Conservation (phyloP, 1,140 invertebrate genomes). For the Cotesia glomerata region DNA sequence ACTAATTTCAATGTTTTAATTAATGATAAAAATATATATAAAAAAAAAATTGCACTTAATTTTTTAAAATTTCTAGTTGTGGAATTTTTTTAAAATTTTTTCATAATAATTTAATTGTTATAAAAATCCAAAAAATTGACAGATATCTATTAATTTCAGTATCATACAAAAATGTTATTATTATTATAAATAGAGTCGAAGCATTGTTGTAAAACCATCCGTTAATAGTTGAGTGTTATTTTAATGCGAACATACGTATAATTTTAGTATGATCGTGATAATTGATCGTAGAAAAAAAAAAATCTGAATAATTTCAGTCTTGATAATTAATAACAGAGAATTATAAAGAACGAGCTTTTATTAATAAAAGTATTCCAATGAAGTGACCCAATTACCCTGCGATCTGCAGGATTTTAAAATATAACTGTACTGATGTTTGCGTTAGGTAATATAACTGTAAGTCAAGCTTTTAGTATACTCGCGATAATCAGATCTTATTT, state of each 20-base stretch:
- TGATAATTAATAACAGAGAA: conserved; percentile 9
- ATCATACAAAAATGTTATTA: too few species aligned
- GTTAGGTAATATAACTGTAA: conserved; percentile 52
- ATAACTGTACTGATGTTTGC: neutral
- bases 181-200: neutral
- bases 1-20: too few species aligned
- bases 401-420: neutral
- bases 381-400: conserved; percentile 19
- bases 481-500: conserved; percentile 14
- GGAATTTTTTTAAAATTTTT: too few species aligned
- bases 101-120: too few species aligned
- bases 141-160: too few species aligned
- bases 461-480: conserved; percentile 40
- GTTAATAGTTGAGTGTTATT: conserved; percentile 1
- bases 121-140: too few species aligned
- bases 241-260: neutral
- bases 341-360: conserved; percentile 15
- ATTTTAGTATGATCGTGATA: conserved; percentile 10
- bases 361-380: conserved; percentile 21
- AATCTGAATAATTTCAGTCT: neutral
- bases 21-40: too few species aligned
- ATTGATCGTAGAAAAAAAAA: conserved; percentile 10
- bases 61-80: too few species aligned
- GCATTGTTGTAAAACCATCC: conserved; percentile 8
- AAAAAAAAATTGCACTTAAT: too few species aligned